A percentile compares a stretch with the other conserved stretches of the same genome.
Evolutionary conservation across 2,888 invertebrate species (phyloP).

Genomic region (Pecten maximus): DNA sequence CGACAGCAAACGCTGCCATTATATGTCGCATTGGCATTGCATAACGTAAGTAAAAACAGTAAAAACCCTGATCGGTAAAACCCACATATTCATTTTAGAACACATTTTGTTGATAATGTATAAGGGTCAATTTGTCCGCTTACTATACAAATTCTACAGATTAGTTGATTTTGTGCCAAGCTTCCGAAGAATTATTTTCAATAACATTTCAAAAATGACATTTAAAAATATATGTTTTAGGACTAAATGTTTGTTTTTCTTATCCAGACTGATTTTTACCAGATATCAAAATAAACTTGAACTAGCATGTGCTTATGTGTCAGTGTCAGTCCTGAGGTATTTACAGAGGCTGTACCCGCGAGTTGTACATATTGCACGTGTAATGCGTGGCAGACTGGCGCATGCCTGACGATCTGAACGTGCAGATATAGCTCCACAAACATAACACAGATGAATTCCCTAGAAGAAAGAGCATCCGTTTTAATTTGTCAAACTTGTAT

Average conservation of each 20-base stretch:
- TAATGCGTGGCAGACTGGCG: not conserved
- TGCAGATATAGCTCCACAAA: not conserved
- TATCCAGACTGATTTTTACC: not conserved
- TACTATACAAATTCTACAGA: too few species aligned
- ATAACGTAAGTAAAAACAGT: too few species aligned
- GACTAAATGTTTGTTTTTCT: not conserved
- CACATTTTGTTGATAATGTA: too few species aligned
- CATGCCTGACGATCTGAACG: not conserved
- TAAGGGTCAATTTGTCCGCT: too few species aligned
- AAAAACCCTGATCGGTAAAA: too few species aligned
- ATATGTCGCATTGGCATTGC: not conserved
- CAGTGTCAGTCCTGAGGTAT: not conserved
- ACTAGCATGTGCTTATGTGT: not conserved
- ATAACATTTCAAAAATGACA: not conserved
- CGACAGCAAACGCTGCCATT: not conserved
- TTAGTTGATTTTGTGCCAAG: not conserved
- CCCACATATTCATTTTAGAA: too few species aligned
- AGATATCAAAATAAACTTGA: not conserved
- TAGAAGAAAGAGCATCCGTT: not conserved
- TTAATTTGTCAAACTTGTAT: slow-evolving; percentile 1
- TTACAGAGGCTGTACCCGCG: not conserved
- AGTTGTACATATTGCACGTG: not conserved
- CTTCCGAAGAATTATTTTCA: not conserved
- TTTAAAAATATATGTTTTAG: not conserved
- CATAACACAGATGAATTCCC: not conserved